Base-by-base conservation (phyloP, 2,113 vertebrate species). In the Nanorana parkeri region DNA sequence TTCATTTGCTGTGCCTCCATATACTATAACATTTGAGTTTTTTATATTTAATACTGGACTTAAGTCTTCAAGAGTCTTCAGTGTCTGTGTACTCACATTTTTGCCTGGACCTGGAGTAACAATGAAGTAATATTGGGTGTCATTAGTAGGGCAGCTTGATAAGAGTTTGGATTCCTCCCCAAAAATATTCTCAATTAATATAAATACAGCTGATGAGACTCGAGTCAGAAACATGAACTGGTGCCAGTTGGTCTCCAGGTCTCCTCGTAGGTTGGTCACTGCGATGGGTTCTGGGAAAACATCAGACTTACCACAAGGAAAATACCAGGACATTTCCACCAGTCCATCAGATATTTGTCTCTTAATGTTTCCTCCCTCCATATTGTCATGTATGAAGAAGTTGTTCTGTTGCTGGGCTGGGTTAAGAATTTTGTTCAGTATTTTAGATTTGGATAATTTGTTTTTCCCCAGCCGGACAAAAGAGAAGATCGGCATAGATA, bases 201-300 rank as follows among this genome's bases (percentile, higher is more conserved):
- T 36, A 36, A 36, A 36, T 7, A 89, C 84, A 0, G 89, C 89
- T 0, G 89, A 86, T 4, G 85, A 87, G 1, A 88, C 76, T n/a
- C 89, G 85, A 0, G 87, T 85, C 81, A 90, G 26, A 15, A 90
- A 81, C 60, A 83, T 87, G 17, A 90, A 90, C 78, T 90, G 88
- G 23, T 78, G 47, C 89, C 89, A 90, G n/a, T 90, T 87, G 20
- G 86, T 85, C 32, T 36, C 32, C 32, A 36, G 32, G 32, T 36
- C 32, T 36, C 32, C 32, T 36, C 32, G 32, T 36, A 36, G 32
- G 32, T 36, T 36, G 32, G 32, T 36, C 32, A 36, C 32, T 36
- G 32, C 5, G 4, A 36, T 36, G 32, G 32, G 32, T 5, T 36
- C 32, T 36, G 32, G 2, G 32, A 36, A 36, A 36, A 36, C 32